A percentile compares a stretch with the other conserved stretches of the same genome.
Evolutionary conservation across 2,797 vertebrate genomes (phyloP).

Genomic region (Pangasius djambal): DNA sequence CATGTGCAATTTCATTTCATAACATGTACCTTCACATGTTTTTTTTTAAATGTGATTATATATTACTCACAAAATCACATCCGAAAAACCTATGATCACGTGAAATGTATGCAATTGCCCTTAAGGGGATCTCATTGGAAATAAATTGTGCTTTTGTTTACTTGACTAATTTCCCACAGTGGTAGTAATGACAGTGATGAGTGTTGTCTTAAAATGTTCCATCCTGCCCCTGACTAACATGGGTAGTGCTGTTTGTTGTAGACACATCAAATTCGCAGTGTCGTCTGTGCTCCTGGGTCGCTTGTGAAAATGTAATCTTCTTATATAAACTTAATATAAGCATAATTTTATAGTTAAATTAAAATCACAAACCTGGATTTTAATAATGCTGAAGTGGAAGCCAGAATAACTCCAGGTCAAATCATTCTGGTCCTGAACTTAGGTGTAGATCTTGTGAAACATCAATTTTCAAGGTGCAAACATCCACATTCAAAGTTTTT

Average conservation of each 20-base stretch:
- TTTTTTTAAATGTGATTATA: not conserved
- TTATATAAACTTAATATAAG: too few species aligned
- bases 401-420: not conserved
- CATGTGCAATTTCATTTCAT: not conserved
- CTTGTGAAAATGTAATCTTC: not conserved
- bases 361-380: not conserved
- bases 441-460: not conserved
- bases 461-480: not conserved
- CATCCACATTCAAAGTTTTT: conserved; percentile 62
- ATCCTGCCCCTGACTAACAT: conserved; percentile 43
- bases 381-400: not conserved
- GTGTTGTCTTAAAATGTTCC: conserved; percentile 66
- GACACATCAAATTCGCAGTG: conserved; percentile 64
- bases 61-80: not conserved
- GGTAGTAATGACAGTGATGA: conserved; percentile 71
- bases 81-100: not conserved
- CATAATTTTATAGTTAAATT: not conserved
- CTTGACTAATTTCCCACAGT: conserved; percentile 71
- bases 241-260: conserved; percentile 48
- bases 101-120: not conserved
- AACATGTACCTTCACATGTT: not conserved
- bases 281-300: conserved; percentile 9
- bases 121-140: not conserved
- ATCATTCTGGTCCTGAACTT: not conserved
- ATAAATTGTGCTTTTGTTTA: conserved; percentile 60